Evolutionary conservation across 1,140 invertebrate species (phyloP), one percentile per base, ranked within the genome.

Genomic region (Drosophila simulans): DNA sequence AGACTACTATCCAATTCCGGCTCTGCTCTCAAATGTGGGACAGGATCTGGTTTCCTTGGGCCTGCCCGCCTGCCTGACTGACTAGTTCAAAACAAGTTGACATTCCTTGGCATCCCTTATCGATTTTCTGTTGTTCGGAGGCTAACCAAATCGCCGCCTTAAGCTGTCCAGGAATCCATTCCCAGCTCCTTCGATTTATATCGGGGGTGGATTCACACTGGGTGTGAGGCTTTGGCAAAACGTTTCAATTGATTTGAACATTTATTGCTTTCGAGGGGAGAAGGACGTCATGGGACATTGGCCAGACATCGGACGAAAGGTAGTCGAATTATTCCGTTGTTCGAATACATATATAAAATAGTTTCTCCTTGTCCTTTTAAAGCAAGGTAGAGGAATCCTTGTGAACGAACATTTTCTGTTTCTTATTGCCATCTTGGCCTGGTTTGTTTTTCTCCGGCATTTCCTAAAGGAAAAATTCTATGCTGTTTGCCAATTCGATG

Each of bases 211-310:
- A 39, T 59, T 62, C 53, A 27, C 20, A 51, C 11, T 27, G 54
- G 66, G 80, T 89, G 80, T 89, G 85, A 80, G 84, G 80, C 80
- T 71, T 88, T 89, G 60, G 80, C 51, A 89, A 88, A 89, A 89
- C 77, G 80, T 82, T 89, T 89, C 84, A 89, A 89, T 89, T 89
- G 84, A 89, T 89, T 89, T 71, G 68, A 89, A 84, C 84, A 89
- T 89, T 89, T 89, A 89, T 89, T 89, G 85, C 84, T 89, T 84
- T 68, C 71, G 64, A 68, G 3, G 31, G 49, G 63, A 71, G 70
- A n/a, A 46, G 58, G 60, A 58, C 55, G 69, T 46, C 80, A 43
- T 80, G 80, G 75, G 70, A 84, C 55, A 54, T 49, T 60, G 59
- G 35, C 66, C 73, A 82, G 78, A 72, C 76, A 56, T 49, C 17